Evolutionary conservation across 2,113 vertebrate genomes (phyloP), one percentile per base, ranked within the genome.

Genomic region (Lamprotornis superbus): DNA sequence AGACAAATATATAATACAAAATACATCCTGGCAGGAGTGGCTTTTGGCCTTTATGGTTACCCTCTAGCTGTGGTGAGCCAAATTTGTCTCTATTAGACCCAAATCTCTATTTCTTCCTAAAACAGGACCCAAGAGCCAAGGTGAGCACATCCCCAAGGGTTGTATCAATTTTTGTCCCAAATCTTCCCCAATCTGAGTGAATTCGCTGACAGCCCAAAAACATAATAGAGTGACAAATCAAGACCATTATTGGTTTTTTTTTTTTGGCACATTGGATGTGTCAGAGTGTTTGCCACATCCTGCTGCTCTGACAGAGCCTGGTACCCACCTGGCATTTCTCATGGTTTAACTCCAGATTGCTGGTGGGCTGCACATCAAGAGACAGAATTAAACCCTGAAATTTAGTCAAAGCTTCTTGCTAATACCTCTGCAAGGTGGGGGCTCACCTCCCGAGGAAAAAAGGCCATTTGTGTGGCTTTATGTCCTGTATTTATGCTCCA

Each of bases 201-300:
- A 73, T 40, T 60, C 13, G 18, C 6, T 61, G 3, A 15, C 13
- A 65, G 24, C 10, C 55, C 22, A 37, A 65, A 78, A 9, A 5
- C 5, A 6, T 3, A n/a, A 42, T 15, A 23, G 5, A 40, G 7
- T 17, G 46, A 37, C 11, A 81, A 61, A 60, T 7, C 6, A 42
- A 42, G 16, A 42, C 11, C 42, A 33, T 39, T 39, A 39, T 39
- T 39, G 9, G 9, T 42, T 15, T 21, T 17, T 22, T 12, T 52
- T 44, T 19, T 70, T 42, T 7, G 4, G 9, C 9, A 14, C 1
- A 17, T n/a, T 83, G n/a, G 23, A 2, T 39, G 27, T 7, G 10
- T 27, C 4, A 9, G 61, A 64, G 7, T 9, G 3, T 56, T 75
- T 59, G 15, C 24, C 1, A 0, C n/a, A 12, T 10, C 35, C 14